Percentiles rank a stretch among this genome's conserved stretches.
These are phyloP conservation scores for Periophthalmodon schlosseri DNA, from an alignment of 2,113 vertebrate genomes.

Conservation along the genomic window DNA sequence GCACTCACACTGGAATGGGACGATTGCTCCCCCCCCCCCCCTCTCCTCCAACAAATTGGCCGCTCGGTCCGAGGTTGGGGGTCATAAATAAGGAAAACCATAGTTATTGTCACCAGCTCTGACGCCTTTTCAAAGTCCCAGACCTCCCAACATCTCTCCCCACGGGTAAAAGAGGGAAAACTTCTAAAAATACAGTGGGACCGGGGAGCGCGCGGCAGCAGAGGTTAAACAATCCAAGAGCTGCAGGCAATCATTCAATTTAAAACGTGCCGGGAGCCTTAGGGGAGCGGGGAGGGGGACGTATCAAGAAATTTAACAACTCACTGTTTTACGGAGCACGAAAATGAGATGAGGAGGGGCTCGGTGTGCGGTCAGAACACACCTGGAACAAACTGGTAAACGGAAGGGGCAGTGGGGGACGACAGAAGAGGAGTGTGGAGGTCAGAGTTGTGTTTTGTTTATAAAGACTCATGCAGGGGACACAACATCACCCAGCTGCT, in stretches of 20 bases:
- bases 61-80: constrained; percentile 67
- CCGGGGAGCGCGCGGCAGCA: constrained; percentile 62
- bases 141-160: constrained; percentile 36
- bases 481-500: constrained; percentile 28
- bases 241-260: constrained; percentile 82
- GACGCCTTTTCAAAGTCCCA: constrained; percentile 13
- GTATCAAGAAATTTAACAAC: constrained; percentile 78
- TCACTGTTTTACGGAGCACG: constrained; percentile 73
- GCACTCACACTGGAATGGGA: constrained; percentile 63
- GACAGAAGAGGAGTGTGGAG: constrained; percentile 38
- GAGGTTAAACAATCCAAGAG: constrained; percentile 78
- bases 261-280: constrained; percentile 75
- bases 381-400: constrained; percentile 21
- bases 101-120: constrained; percentile 47
- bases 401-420: constrained; percentile 8
- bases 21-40: constrained; percentile 39
- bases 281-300: constrained; percentile 63
- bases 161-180: constrained; percentile 52
- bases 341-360: constrained; percentile 71
- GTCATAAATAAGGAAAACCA: constrained; percentile 78
- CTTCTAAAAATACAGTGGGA: constrained; percentile 75
- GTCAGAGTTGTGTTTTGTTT: constrained; percentile 45
- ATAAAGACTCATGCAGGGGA: constrained; percentile 24
- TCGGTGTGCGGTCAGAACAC: constrained; percentile 26
- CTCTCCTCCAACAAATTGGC: constrained; percentile 62